Conservation (phyloP, 2,113 vertebrate species). For the Antigone vipio region DNA sequence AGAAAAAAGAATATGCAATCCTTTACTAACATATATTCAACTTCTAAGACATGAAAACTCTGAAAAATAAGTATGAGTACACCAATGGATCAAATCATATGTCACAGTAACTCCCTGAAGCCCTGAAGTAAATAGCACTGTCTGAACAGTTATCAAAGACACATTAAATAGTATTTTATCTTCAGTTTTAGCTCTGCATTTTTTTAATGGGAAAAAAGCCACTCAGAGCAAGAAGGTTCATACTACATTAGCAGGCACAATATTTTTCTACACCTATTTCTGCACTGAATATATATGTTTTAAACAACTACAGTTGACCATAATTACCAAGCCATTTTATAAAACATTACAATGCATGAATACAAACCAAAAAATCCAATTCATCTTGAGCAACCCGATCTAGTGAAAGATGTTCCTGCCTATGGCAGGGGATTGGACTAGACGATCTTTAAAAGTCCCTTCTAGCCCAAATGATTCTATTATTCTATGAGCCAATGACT, state of each 20-base stretch:
- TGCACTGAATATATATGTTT: neutral
- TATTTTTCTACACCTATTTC: neutral
- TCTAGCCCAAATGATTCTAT: neutral
- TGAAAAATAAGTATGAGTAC: neutral
- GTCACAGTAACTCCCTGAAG: neutral
- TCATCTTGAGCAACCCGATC: neutral
- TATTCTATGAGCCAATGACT: neutral
- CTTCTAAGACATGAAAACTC: neutral
- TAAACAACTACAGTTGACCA: neutral
- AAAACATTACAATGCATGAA: neutral
- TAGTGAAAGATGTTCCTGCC: neutral
- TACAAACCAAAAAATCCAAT: neutral
- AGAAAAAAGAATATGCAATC: neutral
- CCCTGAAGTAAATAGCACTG: neutral
- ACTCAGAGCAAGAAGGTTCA: neutral
- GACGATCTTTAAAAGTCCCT: neutral
- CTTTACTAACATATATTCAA: neutral
- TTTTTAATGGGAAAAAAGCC: neutral
- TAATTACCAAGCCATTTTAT: neutral
- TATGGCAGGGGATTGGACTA: neutral
- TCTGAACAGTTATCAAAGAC: neutral
- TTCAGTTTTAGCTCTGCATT: neutral
- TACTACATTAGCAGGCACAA: neutral
- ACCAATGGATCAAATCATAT: neutral
- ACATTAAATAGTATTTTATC: neutral